These are phyloP conservation scores for Embidobia sp. DNA, from an alignment of 2,888 invertebrate species.

Conservation along the genomic window DNA sequence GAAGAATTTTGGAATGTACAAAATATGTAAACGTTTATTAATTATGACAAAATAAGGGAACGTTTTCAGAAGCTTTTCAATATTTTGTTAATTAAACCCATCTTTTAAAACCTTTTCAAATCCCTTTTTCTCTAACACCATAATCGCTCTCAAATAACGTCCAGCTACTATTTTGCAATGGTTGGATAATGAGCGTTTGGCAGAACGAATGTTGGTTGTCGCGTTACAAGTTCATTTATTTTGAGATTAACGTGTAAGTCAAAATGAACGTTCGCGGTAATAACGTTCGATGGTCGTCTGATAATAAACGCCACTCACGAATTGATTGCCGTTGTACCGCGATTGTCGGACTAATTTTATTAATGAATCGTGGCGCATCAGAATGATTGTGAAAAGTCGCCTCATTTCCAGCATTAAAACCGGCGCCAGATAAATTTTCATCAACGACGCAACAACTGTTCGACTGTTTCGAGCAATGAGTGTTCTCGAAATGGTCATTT, in stretches of 20 bases:
- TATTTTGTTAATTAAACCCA: too few species aligned
- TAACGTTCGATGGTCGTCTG: slow-evolving; percentile 33
- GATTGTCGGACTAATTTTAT: slow-evolving; percentile 35
- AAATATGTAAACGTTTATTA: too few species aligned
- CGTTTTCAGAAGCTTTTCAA: too few species aligned
- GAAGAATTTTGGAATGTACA: too few species aligned
- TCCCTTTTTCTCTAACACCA: too few species aligned
- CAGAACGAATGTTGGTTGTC: neutral
- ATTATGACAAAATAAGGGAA: too few species aligned
- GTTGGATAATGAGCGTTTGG: slow-evolving; percentile 22
- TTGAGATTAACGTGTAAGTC: slow-evolving; percentile 49
- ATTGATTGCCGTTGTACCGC: slow-evolving; percentile 24
- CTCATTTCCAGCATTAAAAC: too few species aligned
- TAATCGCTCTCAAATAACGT: neutral
- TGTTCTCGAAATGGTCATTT: too few species aligned
- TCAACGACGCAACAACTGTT: too few species aligned
- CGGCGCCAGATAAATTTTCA: slow-evolving; percentile 5
- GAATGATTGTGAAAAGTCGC: too few species aligned
- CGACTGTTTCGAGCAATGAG: too few species aligned
- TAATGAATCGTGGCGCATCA: slow-evolving; percentile 28
- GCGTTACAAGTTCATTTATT: slow-evolving; percentile 40
- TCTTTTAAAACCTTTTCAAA: too few species aligned
- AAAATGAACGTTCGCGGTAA: slow-evolving; percentile 31
- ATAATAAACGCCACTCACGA: slow-evolving; percentile 45
- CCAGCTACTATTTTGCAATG: slow-evolving; percentile 6